Percentiles rank a stretch among this genome's conserved stretches.
Conservation (phyloP, 2,113 vertebrate genomes). For the Cervus canadensis region DNA sequence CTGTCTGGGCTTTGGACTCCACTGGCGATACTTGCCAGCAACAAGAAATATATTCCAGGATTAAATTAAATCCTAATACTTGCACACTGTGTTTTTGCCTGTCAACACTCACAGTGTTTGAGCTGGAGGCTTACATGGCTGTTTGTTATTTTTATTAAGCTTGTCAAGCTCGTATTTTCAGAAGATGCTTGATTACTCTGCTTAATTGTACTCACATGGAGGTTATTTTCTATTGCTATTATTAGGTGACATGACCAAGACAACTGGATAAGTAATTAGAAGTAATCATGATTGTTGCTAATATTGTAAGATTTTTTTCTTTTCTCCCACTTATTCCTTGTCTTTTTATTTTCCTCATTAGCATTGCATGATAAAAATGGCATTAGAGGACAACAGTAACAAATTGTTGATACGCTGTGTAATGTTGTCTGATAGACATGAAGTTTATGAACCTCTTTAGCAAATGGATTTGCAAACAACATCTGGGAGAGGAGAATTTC, state of each 20-base stretch:
- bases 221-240: constrained; percentile 61
- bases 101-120: constrained; percentile 14
- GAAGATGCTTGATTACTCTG: constrained; percentile 58
- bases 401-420: constrained; percentile 11
- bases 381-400: constrained; percentile 12
- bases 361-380: constrained; percentile 33
- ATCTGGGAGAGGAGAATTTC: constrained; percentile 63
- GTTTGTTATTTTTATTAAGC: constrained; percentile 69
- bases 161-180: constrained; percentile 63
- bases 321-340: not conserved
- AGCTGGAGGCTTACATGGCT: constrained; percentile 20
- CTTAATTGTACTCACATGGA: constrained; percentile 57
- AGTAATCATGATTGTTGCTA: constrained; percentile 39
- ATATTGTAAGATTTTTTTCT: constrained; percentile 33
- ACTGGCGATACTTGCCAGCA: constrained; percentile 44
- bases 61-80: constrained; percentile 53
- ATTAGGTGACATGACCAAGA: constrained; percentile 48
- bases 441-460: constrained; percentile 62
- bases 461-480: constrained; percentile 68
- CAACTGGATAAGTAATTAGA: constrained; percentile 46
- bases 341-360: constrained; percentile 60
- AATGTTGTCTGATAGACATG: constrained; percentile 17
- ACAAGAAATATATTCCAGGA: not conserved
- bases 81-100: not conserved
- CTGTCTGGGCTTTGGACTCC: not conserved